phyloP scores from a whole-genome alignment of 2,888 invertebrate species.

The Trichopria drosophilae region DNA sequence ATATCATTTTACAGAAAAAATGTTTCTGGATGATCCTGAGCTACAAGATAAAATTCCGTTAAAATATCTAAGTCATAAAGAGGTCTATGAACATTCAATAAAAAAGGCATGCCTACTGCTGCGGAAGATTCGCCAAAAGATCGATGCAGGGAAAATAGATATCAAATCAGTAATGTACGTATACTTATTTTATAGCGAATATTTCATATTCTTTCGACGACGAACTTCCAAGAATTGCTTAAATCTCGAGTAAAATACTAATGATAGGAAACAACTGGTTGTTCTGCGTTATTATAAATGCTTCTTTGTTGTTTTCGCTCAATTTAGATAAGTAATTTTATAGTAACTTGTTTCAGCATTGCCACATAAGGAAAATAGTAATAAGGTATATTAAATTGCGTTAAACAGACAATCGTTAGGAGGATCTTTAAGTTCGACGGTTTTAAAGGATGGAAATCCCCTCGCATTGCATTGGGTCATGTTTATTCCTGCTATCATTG shows the following conservation, averaged over 20 bases:
- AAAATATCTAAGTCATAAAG: conserved; percentile 81
- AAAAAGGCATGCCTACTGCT: conserved; percentile 74
- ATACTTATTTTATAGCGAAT: neutral
- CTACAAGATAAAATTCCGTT: conserved; percentile 70
- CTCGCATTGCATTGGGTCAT: conserved; percentile 83
- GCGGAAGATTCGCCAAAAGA: conserved; percentile 70
- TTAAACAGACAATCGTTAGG: conserved; percentile 72
- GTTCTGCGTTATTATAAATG: too few species aligned
- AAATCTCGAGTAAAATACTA: too few species aligned
- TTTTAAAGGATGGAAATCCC: conserved; percentile 74
- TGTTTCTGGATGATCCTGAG: conserved; percentile 68
- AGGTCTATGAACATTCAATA: conserved; percentile 78
- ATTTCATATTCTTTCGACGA: too few species aligned
- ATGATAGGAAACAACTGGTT: too few species aligned
- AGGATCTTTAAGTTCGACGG: conserved; percentile 70
- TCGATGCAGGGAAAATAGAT: conserved; percentile 72
- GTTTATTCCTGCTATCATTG: conserved; percentile 90
- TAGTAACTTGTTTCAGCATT: too few species aligned
- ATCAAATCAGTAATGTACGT: conserved; percentile 76
- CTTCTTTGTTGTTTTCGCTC: too few species aligned
- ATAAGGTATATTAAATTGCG: too few species aligned
- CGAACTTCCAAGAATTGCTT: too few species aligned
- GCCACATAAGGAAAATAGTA: too few species aligned
- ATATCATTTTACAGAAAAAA: conserved; percentile 64
- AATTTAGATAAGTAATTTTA: too few species aligned